Conservation (phyloP, 2,888 invertebrate genomes). For the Ellobium chinense region DNA sequence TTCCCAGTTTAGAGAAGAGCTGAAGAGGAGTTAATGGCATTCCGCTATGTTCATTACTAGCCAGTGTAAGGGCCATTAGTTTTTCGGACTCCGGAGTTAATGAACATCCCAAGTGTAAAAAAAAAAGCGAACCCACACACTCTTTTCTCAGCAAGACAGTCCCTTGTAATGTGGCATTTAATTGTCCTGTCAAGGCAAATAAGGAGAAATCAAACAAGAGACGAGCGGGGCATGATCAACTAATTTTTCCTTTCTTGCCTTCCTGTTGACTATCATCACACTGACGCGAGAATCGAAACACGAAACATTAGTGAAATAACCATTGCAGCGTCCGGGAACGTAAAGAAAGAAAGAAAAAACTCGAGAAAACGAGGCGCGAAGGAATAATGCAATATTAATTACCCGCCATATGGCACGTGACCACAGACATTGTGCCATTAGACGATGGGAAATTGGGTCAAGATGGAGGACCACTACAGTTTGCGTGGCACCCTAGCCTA, state of each 20-base stretch:
- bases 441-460: slow-evolving; percentile 19
- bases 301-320: too few species aligned
- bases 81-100: slow-evolving; percentile 27
- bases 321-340: background rate
- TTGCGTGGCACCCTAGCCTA: background rate
- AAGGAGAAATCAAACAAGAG: slow-evolving; percentile 9
- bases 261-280: background rate
- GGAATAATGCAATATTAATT: slow-evolving; percentile 22
- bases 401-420: background rate
- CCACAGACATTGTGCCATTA: background rate
- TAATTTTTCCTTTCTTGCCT: too few species aligned
- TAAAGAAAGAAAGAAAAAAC: background rate
- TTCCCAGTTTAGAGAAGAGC: background rate
- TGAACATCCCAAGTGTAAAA: slow-evolving; percentile 18
- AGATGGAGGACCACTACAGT: slow-evolving; percentile 29
- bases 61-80: slow-evolving; percentile 1
- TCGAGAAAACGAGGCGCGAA: background rate
- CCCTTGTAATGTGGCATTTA: slow-evolving; percentile 30
- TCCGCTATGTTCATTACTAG: slow-evolving; percentile 10
- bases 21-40: slow-evolving; percentile 10
- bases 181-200: slow-evolving; percentile 38
- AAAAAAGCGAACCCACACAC: slow-evolving; percentile 11
- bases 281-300: too few species aligned
- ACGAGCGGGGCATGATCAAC: too few species aligned
- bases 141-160: background rate